Conservation (phyloP, 2,113 vertebrate genomes). For the Paramormyrops kingsleyae region DNA sequence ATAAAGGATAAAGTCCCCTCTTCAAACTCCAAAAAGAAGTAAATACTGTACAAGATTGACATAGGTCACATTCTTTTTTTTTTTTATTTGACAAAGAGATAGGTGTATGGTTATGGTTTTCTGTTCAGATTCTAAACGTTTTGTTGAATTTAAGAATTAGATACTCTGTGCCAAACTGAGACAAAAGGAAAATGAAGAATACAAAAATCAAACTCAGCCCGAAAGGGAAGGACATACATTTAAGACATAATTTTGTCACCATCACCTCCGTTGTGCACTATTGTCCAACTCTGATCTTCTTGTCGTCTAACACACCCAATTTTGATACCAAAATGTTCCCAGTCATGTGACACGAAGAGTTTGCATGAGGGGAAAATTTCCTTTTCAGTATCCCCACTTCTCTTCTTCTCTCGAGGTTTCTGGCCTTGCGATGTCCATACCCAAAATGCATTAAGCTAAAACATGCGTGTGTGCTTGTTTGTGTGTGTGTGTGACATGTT, state of each 20-base stretch:
- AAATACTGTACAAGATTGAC: background rate
- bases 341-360: conserved; percentile 34
- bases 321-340: conserved; percentile 23
- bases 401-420: background rate
- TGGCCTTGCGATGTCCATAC: background rate
- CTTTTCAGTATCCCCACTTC: background rate
- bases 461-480: background rate
- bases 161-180: background rate
- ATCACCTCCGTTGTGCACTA: background rate
- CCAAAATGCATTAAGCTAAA: background rate
- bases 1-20: background rate
- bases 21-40: background rate
- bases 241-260: background rate
- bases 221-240: background rate
- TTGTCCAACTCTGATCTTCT: conserved; percentile 35
- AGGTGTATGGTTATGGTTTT: background rate
- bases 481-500: background rate
- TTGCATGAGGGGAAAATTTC: background rate
- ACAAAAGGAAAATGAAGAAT: background rate
- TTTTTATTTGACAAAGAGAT: background rate
- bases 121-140: background rate
- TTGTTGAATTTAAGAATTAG: background rate
- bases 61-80: background rate
- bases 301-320: conserved; percentile 35
- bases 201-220: background rate